phyloP scores from a whole-genome alignment of 2,113 vertebrate genomes.

The Varanus komodoensis region DNA sequence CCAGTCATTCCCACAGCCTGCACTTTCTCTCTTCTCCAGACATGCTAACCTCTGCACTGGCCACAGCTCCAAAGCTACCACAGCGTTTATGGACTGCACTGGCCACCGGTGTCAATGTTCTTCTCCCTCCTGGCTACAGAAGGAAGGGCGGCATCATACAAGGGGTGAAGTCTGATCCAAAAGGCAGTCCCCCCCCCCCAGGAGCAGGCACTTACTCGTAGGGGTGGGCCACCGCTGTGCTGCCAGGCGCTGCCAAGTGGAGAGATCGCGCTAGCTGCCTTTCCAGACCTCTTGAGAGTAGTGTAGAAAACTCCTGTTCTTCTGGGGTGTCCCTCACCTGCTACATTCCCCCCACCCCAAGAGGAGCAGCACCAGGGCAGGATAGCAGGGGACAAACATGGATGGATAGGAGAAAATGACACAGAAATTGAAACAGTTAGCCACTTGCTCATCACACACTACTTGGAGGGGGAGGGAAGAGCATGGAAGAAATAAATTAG shows the following conservation, averaged over 20 bases:
- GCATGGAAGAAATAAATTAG: too few species aligned
- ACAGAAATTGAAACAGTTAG: constrained; percentile 57
- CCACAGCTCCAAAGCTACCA: background rate
- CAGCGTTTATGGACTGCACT: too few species aligned
- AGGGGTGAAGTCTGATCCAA: background rate
- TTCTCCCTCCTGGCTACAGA: too few species aligned
- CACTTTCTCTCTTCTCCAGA: background rate
- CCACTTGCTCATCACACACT: background rate
- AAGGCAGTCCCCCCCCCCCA: background rate
- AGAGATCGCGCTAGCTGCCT: constrained; percentile 64
- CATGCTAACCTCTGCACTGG: background rate
- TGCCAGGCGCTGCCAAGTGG: constrained; percentile 61
- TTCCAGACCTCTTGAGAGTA: constrained; percentile 48
- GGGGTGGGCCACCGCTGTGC: constrained; percentile 65
- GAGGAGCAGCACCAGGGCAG: constrained; percentile 38
- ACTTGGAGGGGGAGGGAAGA: background rate
- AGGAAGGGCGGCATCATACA: background rate
- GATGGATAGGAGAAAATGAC: constrained; percentile 67
- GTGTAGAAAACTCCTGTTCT: constrained; percentile 27
- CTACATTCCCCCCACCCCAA: constrained; percentile 34
- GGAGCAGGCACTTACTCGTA: constrained; percentile 67
- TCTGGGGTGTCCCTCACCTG: constrained; percentile 43
- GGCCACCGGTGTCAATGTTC: background rate
- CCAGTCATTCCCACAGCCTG: background rate
- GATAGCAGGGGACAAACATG: constrained; percentile 19